Percentiles rank a stretch among this genome's conserved stretches.
phyloP scores from a whole-genome alignment of 2,888 invertebrate genomes.

The Xylota segnis region DNA sequence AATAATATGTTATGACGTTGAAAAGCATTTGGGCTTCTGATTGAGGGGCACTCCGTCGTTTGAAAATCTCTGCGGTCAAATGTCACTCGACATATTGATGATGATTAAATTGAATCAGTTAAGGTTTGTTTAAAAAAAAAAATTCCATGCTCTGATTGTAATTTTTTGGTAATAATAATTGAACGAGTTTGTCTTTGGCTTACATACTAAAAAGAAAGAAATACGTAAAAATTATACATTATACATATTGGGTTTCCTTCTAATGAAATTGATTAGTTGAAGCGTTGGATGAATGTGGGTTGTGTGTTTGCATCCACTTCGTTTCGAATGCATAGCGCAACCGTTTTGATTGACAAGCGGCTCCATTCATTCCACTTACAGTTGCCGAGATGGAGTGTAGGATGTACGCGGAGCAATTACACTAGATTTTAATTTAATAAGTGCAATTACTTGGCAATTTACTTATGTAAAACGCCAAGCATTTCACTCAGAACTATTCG shows the following conservation, averaged over 20 bases:
- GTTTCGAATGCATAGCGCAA: constrained; percentile 55
- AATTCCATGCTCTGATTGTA: constrained; percentile 55
- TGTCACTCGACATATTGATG: constrained; percentile 38
- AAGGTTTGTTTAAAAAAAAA: constrained; percentile 30
- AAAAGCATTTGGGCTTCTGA: constrained; percentile 9
- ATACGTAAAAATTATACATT: not conserved
- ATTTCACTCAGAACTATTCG: constrained; percentile 39
- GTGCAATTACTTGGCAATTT: constrained; percentile 67
- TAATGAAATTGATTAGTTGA: constrained; percentile 33
- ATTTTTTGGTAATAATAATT: constrained; percentile 32
- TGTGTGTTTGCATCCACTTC: constrained; percentile 32
- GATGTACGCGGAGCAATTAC: constrained; percentile 55
- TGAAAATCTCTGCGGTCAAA: constrained; percentile 39
- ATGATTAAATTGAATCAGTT: constrained; percentile 56
- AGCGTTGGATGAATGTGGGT: constrained; percentile 43
- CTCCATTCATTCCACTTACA: constrained; percentile 50
- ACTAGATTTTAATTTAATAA: constrained; percentile 61
- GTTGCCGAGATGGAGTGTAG: constrained; percentile 26
- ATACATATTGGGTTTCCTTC: constrained; percentile 14
- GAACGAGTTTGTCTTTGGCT: constrained; percentile 65
- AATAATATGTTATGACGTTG: constrained; percentile 45
- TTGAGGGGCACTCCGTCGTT: constrained; percentile 23
- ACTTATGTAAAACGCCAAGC: constrained; percentile 60
- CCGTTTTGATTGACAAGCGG: constrained; percentile 64
- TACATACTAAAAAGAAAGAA: constrained; percentile 52